A percentile compares a stretch with the other conserved stretches of the same genome.
phyloP scores from a whole-genome alignment of 2,113 vertebrate species.

The Dipodomys ordii region DNA sequence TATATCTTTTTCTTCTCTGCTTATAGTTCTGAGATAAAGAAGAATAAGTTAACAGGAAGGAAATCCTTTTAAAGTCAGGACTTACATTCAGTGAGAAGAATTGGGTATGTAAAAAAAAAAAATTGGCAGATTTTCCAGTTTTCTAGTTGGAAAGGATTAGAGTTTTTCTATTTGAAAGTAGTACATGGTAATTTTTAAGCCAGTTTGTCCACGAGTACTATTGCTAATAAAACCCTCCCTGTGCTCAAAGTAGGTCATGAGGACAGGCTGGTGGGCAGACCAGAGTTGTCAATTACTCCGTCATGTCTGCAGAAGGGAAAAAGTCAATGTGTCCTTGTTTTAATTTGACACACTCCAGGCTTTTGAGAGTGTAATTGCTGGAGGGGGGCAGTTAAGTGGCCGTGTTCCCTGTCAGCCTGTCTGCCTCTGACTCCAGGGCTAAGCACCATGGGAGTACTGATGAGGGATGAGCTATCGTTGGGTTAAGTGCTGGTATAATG shows the following conservation, averaged over 20 bases:
- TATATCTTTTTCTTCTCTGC: not conserved
- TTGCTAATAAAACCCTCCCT: not conserved
- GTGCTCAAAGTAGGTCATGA: conserved; percentile 41
- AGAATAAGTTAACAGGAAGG: not conserved
- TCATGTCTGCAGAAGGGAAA: conserved; percentile 87
- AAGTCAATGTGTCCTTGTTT: conserved; percentile 90
- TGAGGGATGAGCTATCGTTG: conserved; percentile 88
- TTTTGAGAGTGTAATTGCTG: conserved; percentile 87
- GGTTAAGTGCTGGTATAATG: conserved; percentile 95
- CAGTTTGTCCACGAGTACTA: not conserved
- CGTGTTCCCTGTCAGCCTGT: conserved; percentile 88
- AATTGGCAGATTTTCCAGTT: not conserved
- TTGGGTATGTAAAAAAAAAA: not conserved
- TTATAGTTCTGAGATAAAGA: not conserved
- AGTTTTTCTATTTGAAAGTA: conserved; percentile 1
- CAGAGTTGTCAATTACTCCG: conserved; percentile 87
- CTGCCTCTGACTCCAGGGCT: conserved; percentile 86
- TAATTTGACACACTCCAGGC: conserved; percentile 89
- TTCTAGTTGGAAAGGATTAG: not conserved
- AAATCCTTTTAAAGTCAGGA: not conserved
- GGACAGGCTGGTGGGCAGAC: conserved; percentile 64
- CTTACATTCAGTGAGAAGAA: not conserved
- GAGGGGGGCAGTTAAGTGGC: conserved; percentile 91
- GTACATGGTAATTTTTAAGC: not conserved
- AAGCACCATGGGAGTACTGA: conserved; percentile 89